A percentile compares a stretch with the other conserved stretches of the same genome.
Evolutionary conservation across 2,113 vertebrate genomes (phyloP).

Genomic region (Agapornis roseicollis): DNA sequence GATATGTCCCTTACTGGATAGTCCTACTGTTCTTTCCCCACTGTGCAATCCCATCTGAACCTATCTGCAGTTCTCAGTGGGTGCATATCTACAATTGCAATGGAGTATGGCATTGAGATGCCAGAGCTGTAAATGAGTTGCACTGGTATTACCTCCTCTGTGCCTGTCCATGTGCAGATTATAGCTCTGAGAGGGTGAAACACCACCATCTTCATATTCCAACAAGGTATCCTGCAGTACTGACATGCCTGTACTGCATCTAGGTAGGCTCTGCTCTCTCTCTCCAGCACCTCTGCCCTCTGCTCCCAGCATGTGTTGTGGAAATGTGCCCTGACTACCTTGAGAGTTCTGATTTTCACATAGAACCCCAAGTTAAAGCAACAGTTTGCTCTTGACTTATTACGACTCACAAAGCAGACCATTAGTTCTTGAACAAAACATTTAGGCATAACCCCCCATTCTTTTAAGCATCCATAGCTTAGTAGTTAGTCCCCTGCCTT

Average conservation of each 20-base stretch:
- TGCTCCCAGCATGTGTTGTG: accelerated
- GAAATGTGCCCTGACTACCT: background rate
- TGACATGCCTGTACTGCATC: background rate
- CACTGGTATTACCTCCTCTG: background rate
- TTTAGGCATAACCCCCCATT: background rate
- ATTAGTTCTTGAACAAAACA: background rate
- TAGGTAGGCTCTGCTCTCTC: background rate
- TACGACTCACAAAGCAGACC: background rate
- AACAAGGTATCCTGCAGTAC: background rate
- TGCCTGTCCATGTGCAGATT: background rate
- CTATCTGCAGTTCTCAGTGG: background rate
- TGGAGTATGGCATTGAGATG: background rate
- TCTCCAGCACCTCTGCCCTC: background rate
- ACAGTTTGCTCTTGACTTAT: background rate
- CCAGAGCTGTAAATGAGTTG: background rate
- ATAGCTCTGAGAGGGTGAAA: background rate
- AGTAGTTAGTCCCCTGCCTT: background rate
- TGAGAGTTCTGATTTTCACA: background rate
- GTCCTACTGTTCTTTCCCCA: background rate
- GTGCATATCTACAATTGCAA: background rate
- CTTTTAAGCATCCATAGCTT: background rate
- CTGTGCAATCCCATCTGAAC: background rate
- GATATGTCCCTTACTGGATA: background rate
- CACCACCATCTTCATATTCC: background rate
- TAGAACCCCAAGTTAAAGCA: background rate